A percentile compares a stretch with the other conserved stretches of the same genome.
These are phyloP conservation scores for Hetaerina americana DNA, from an alignment of 1,140 invertebrate genomes.

Conservation along the genomic window DNA sequence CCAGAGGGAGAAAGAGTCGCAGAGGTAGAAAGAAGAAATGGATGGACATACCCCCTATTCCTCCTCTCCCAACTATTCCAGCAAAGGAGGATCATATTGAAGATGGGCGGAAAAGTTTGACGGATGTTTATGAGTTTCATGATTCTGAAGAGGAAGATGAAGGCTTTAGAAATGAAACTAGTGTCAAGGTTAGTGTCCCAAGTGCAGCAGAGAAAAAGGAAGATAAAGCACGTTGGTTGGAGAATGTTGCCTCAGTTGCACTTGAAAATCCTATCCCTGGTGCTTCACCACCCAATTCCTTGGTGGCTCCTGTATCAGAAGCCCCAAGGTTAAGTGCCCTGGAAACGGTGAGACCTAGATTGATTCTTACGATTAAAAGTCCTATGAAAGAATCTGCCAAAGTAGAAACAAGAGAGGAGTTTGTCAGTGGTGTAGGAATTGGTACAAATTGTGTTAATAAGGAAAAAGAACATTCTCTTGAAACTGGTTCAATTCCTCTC, in stretches of 20 bases:
- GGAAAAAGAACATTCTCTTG: background rate
- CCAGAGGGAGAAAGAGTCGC: background rate
- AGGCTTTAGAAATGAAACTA: background rate
- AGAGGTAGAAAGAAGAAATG: background rate
- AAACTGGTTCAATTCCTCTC: background rate
- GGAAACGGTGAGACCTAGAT: slow-evolving; percentile 43
- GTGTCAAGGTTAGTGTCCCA: background rate
- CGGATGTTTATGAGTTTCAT: slow-evolving; percentile 21
- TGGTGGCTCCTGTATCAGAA: background rate
- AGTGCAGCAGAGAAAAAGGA: background rate
- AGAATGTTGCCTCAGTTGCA: background rate
- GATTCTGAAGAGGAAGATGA: slow-evolving; percentile 20
- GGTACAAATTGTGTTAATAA: background rate
- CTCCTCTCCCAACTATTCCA: background rate
- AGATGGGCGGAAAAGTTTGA: background rate
- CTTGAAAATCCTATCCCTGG: background rate
- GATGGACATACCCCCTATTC: background rate
- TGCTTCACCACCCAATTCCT: background rate
- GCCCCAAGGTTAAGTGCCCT: background rate
- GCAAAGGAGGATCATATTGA: background rate
- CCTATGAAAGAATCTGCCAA: slow-evolving; percentile 23
- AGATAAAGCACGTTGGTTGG: background rate
- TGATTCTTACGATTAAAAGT: slow-evolving; percentile 69
- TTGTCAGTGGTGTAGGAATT: slow-evolving; percentile 22
- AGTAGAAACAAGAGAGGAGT: slow-evolving; percentile 35